Evolutionary conservation across 2,113 vertebrate genomes (phyloP).

Genomic region (Clupea harengus): DNA sequence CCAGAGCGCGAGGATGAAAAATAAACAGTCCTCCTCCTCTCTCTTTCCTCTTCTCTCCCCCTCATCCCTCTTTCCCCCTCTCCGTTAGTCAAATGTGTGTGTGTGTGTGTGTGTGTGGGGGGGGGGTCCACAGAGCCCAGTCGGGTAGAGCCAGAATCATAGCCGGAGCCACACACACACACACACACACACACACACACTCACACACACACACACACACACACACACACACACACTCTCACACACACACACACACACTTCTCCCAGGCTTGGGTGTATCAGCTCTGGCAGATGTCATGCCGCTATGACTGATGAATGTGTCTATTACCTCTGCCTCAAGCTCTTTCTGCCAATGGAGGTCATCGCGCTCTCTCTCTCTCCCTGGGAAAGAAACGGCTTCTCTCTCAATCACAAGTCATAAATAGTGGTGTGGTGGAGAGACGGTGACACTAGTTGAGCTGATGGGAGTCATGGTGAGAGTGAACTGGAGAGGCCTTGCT

Average conservation of each 20-base stretch:
- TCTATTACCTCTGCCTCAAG: constrained; percentile 17
- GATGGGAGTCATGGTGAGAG: neutral
- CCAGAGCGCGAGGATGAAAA: neutral
- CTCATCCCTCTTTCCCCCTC: neutral
- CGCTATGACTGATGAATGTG: constrained; percentile 46
- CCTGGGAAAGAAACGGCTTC: neutral
- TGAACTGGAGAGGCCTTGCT: neutral
- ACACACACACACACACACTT: too few relatives aligned
- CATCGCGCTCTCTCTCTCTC: neutral
- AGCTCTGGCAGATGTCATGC: constrained; percentile 41
- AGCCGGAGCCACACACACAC: neutral
- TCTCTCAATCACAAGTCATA: neutral
- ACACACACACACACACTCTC: too few relatives aligned
- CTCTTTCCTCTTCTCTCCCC: too few relatives aligned
- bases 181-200: too few relatives aligned
- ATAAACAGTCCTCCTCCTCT: neutral
- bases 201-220: too few relatives aligned
- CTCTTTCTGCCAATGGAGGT: neutral
- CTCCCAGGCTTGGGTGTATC: constrained; percentile 33
- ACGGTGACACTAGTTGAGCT: neutral
- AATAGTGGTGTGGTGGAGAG: neutral
- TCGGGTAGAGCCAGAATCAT: neutral
- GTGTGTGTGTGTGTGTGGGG: too few relatives aligned
- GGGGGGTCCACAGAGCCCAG: neutral
- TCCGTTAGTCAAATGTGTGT: neutral